Evolutionary conservation across 2,113 vertebrate genomes (phyloP).

Genomic region (Grallaria varia): DNA sequence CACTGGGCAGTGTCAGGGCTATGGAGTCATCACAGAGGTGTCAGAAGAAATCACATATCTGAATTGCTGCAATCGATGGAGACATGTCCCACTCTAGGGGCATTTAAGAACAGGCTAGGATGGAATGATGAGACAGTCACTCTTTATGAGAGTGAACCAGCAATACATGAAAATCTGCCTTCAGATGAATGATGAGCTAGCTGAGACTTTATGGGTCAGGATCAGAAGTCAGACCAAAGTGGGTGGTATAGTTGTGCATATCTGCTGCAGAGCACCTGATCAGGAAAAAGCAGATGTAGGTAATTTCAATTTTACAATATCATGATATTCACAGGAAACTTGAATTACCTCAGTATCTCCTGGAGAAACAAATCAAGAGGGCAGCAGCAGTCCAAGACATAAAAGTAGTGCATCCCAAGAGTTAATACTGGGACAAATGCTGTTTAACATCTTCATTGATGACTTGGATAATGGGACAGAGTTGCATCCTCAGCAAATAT

Average conservation of each 20-base stretch:
- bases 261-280: not conserved
- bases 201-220: not conserved
- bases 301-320: not conserved
- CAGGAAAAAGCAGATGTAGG: not conserved
- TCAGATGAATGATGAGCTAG: not conserved
- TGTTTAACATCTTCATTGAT: not conserved
- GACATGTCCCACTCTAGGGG: not conserved
- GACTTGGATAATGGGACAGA: not conserved
- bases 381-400: not conserved
- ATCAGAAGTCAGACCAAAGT: not conserved
- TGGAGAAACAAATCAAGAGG: not conserved
- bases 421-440: not conserved
- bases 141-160: not conserved
- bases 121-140: not conserved
- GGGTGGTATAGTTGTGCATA: not conserved
- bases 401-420: not conserved
- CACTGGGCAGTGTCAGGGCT: not conserved
- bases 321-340: not conserved
- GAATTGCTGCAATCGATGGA: not conserved
- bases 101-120: not conserved
- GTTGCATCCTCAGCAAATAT: not conserved
- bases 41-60: not conserved
- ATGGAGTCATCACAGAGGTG: not conserved
- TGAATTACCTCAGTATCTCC: not conserved
- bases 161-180: not conserved